Evolutionary conservation across 2,113 vertebrate species (phyloP).

Genomic region (Clarias batrachus): DNA sequence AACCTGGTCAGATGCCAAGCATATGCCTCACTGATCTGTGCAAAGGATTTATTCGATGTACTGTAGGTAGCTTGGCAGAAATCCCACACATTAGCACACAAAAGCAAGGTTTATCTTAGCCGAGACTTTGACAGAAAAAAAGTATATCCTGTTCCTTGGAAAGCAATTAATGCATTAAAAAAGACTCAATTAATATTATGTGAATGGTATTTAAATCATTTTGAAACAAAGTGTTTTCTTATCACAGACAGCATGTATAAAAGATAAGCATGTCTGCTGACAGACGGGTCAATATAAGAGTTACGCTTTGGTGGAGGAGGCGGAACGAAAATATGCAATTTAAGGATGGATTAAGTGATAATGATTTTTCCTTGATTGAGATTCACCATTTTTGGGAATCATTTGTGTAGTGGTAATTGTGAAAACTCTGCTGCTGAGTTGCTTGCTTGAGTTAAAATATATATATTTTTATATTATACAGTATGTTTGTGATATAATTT

Average conservation of each 20-base stretch:
- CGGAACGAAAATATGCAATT: not conserved
- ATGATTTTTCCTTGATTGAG: not conserved
- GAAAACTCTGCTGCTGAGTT: not conserved
- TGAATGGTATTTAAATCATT: not conserved
- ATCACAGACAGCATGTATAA: not conserved
- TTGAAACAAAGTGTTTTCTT: not conserved
- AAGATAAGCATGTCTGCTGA: not conserved
- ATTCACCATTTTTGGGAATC: not conserved
- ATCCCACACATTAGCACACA: constrained; percentile 7
- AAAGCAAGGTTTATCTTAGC: constrained; percentile 19
- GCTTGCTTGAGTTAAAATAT: too few species aligned
- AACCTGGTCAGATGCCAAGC: constrained; percentile 25
- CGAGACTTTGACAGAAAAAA: constrained; percentile 16
- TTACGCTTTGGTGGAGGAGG: not conserved
- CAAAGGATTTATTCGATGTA: not conserved
- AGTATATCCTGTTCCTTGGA: not conserved
- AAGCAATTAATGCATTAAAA: not conserved
- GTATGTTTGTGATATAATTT: too few species aligned
- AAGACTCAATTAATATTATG: not conserved
- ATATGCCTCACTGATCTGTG: not conserved
- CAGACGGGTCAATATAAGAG: not conserved
- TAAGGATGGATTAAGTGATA: not conserved
- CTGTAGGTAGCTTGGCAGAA: too few species aligned
- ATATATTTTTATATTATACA: too few species aligned
- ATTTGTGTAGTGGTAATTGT: not conserved